phyloP scores from a whole-genome alignment of 2,797 vertebrate genomes.

The Syngnathus rostellatus region DNA sequence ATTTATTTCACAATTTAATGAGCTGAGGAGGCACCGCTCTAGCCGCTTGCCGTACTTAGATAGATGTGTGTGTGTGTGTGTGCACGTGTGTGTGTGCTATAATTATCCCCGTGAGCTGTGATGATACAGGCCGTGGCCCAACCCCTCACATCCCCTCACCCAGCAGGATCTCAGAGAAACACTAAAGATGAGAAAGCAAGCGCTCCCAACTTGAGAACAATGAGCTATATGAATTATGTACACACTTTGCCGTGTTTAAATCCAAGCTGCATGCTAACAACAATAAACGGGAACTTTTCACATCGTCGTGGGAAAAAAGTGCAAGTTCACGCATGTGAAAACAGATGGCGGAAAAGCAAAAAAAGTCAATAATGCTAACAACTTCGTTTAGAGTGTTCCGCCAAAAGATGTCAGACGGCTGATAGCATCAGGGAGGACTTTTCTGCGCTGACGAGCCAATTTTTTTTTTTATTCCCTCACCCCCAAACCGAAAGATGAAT shows the following conservation, averaged over 20 bases:
- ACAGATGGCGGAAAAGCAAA: slow-evolving; percentile 28
- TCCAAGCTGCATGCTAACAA: background rate
- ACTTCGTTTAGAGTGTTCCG: slow-evolving; percentile 24
- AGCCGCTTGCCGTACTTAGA: slow-evolving; percentile 37
- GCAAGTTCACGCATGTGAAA: slow-evolving; percentile 22
- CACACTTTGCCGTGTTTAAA: slow-evolving; percentile 4
- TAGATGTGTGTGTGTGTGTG: slow-evolving; percentile 22
- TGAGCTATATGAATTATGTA: background rate
- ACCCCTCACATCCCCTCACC: slow-evolving; percentile 24
- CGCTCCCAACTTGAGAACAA: background rate
- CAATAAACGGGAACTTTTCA: background rate
- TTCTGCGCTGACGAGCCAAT: slow-evolving; percentile 16
- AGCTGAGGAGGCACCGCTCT: slow-evolving; percentile 51
- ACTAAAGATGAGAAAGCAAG: slow-evolving; percentile 6
- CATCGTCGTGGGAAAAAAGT: background rate
- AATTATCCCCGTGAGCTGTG: slow-evolving; percentile 43
- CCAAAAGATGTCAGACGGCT: slow-evolving; percentile 39
- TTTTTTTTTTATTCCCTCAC: background rate
- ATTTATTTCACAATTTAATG: slow-evolving; percentile 68
- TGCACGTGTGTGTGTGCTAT: slow-evolving; percentile 30
- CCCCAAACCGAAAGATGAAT: background rate
- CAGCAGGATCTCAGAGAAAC: slow-evolving; percentile 23
- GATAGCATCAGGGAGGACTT: slow-evolving; percentile 47
- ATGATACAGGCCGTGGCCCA: slow-evolving; percentile 24
- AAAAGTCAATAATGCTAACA: slow-evolving; percentile 49